Base-by-base conservation (phyloP, 2,797 vertebrate species). In the Florisuga fusca region DNA sequence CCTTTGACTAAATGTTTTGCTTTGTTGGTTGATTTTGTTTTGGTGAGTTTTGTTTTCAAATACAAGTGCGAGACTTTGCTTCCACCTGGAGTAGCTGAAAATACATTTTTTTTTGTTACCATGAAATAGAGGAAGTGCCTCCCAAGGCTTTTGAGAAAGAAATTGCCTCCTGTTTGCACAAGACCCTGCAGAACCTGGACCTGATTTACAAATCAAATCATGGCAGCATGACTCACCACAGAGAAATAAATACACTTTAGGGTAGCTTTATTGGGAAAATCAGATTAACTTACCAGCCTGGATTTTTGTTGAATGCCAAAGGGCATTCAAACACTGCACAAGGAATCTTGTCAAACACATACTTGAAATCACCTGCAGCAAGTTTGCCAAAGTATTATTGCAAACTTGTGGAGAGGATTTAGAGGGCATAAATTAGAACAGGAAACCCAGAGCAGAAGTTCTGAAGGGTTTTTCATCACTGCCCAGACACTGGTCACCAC, bases 201-300 rank as follows among this genome's bases (percentile, higher is more conserved):
- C 34, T 43, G 27, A 68, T 75, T 82, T 86, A 75, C 87, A 94
- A 89, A 87, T 85, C 62, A 72, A 76, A 94, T 85, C 87, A 33
- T 79, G 84, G 77, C 17, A 87, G 75, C 61, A 54, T 92, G 89
- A 95, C 78, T 94, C 92, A 95, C 41, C 61, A 79, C 67, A 71
- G 59, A 93, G 63, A 72, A 82, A 90, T 61, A 93, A 92, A 82
- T 51, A 54, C 29, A 89, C 76, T 92, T 95, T 68, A 74, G 43
- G 53, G 64, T n/a, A 66, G 54, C 45, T 95, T 95, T 84, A 95
- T 82, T 82, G 75, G 50, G 22, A 82, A 94, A 95, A 95, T 77
- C 72, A 84, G 68, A 93, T 93, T 89, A 92, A 82, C n/a, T 20
- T 23, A 80, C 46, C 61, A 77, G 45, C 71, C 64, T 78, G 83